Evolutionary conservation across 2,113 vertebrate genomes (phyloP), one percentile per base, ranked within the genome.

Genomic region (Pterocles gutturalis): DNA sequence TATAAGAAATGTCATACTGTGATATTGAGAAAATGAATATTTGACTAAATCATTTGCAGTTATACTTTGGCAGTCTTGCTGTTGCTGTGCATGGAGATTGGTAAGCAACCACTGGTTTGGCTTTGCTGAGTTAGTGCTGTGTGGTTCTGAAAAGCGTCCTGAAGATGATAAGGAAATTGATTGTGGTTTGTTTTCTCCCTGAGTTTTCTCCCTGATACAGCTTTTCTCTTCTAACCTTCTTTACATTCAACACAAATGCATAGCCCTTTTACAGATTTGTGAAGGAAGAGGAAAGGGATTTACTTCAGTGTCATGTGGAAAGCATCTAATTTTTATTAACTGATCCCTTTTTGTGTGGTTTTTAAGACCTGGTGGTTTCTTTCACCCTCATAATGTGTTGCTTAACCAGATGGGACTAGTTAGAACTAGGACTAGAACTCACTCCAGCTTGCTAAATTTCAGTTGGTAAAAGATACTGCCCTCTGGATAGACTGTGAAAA

Each of bases 41-140:
- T 79, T 97, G 90, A 96, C 85, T 60, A 95, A 87, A 97, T 97
- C 93, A 49, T 95, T 97, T 98, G 49, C 97, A 94, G 95, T 96
- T 95, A 64, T 94, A 65, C 88, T 95, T 96, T 83, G 94, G 88
- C 97, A 92, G 93, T 81, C 71, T 81, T 3, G 1, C 95, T 83
- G 4, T 69, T 87, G 86, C 97, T 89, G 78, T 66, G 70, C 81
- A 22, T 0, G 57, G 58, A 93, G 46, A 82, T 95, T 60, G 97
- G 97, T 98, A 98, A 98, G 97, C 92, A 2, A 80, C 78, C 65
- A 26, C 57, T 72, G 80, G 80, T 69, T 95, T 97, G 96, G 55
- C 65, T 94, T 95, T 96, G 89, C 64, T 96, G 92, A 95, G 57
- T 93, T 97, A 85, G 25, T 96, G 92, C 91, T 96, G 97, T 96